phyloP scores from a whole-genome alignment of 2,113 vertebrate species.

The Myiozetetes cayanensis region DNA sequence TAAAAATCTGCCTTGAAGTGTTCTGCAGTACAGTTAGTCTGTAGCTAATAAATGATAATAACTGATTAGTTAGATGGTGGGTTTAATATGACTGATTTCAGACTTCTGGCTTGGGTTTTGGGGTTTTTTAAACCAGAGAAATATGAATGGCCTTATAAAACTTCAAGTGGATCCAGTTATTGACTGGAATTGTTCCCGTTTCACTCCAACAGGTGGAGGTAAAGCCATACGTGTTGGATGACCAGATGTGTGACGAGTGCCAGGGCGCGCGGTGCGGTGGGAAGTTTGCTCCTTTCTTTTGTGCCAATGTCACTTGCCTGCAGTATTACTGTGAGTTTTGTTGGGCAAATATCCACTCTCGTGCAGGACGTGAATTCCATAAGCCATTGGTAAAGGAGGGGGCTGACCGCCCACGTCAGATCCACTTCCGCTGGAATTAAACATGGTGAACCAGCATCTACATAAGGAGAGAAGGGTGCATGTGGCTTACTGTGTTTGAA shows the following conservation, averaged over 20 bases:
- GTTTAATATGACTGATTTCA: fast-evolving
- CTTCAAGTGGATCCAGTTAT: not conserved
- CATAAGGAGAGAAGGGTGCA: conserved; percentile 79
- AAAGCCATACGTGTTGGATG: conserved; percentile 96
- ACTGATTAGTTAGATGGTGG: not conserved
- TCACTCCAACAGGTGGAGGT: conserved; percentile 87
- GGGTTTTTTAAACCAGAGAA: not conserved
- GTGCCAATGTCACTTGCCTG: conserved; percentile 98
- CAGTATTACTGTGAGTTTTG: conserved; percentile 99
- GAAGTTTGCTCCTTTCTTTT: conserved; percentile 97
- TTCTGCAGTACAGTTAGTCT: not conserved
- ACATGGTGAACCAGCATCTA: conserved; percentile 71
- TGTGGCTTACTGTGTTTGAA: conserved; percentile 81
- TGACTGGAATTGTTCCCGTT: not conserved
- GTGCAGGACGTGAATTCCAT: conserved; percentile 96
- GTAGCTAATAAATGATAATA: not conserved
- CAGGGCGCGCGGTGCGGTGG: conserved; percentile 95
- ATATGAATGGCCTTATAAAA: fast-evolving
- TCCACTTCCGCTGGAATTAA: conserved; percentile 99
- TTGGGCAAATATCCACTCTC: conserved; percentile 98
- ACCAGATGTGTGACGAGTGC: conserved; percentile 98
- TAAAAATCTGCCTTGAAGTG: not conserved
- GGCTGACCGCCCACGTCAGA: conserved; percentile 95
- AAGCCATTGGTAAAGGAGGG: conserved; percentile 99
- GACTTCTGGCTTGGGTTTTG: not conserved